A percentile compares a stretch with the other conserved stretches of the same genome.
Conservation (phyloP, 2,797 vertebrate genomes). For the Sebastes nivosus region DNA sequence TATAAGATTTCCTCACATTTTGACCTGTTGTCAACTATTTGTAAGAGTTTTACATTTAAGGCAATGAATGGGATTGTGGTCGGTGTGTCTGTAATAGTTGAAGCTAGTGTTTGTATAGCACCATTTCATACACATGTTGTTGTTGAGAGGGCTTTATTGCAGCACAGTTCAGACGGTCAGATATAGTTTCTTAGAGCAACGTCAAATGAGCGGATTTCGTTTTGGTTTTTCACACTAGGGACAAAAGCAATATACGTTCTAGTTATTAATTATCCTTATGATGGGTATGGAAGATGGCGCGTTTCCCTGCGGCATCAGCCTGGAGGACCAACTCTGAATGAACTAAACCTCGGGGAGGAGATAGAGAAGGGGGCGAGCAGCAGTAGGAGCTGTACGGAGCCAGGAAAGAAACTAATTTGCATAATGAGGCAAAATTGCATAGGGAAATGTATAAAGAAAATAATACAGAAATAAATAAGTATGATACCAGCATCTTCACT, state of each 20-base stretch:
- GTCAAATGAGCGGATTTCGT: neutral
- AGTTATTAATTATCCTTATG: neutral
- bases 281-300: too few species aligned
- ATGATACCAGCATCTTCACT: too few species aligned
- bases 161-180: neutral
- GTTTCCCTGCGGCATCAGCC: too few species aligned
- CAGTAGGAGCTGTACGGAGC: too few species aligned
- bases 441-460: too few species aligned
- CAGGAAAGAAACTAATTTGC: too few species aligned
- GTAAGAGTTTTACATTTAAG: neutral
- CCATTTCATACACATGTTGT: neutral
- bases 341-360: too few species aligned
- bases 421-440: too few species aligned
- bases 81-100: neutral
- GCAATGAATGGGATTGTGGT: neutral
- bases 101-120: neutral
- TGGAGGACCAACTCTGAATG: too few species aligned
- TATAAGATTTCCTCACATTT: conserved; percentile 33
- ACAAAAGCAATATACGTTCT: neutral
- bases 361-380: too few species aligned
- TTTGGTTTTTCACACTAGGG: neutral
- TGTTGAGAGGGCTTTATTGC: neutral
- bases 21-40: neutral
- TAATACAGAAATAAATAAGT: too few species aligned
- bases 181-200: neutral